phyloP scores from a whole-genome alignment of 2,113 vertebrate genomes.

The Psophia crepitans region DNA sequence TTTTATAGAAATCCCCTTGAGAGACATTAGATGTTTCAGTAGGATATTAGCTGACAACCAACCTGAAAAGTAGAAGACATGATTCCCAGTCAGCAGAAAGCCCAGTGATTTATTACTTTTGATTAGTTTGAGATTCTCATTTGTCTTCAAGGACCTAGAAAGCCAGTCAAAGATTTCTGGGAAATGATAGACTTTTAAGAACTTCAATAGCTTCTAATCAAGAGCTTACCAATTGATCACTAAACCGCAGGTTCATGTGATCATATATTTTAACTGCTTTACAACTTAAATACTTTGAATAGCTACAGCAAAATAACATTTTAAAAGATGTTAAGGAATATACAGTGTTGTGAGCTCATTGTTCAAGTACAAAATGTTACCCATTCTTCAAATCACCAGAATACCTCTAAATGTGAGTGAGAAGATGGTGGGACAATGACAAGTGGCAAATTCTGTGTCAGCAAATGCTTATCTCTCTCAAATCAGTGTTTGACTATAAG shows the following conservation, averaged over 20 bases:
- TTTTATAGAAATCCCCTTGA: neutral
- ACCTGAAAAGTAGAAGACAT: slow-evolving; percentile 6
- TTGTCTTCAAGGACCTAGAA: slow-evolving; percentile 47
- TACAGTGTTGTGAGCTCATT: neutral
- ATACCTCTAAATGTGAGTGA: neutral
- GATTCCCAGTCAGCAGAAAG: slow-evolving; percentile 51
- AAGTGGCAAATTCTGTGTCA: neutral
- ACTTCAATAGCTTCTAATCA: slow-evolving; percentile 38
- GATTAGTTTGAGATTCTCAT: slow-evolving; percentile 43
- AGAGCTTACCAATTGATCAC: slow-evolving; percentile 39
- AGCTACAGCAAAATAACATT: neutral
- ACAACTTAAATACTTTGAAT: neutral
- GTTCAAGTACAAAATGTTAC: neutral
- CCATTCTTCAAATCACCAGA: neutral
- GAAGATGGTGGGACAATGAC: neutral
- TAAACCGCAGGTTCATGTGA: neutral
- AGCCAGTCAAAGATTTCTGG: slow-evolving; percentile 46
- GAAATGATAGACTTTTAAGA: slow-evolving; percentile 45
- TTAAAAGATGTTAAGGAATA: neutral
- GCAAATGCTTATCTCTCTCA: neutral
- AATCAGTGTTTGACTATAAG: neutral
- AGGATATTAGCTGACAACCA: slow-evolving; percentile 49
- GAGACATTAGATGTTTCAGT: slow-evolving; percentile 33
- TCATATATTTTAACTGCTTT: neutral
- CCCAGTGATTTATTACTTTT: slow-evolving; percentile 52